Percentiles rank a stretch among this genome's conserved stretches.
Conservation (phyloP, 2,888 invertebrate genomes). For the Conus canariensis region DNA sequence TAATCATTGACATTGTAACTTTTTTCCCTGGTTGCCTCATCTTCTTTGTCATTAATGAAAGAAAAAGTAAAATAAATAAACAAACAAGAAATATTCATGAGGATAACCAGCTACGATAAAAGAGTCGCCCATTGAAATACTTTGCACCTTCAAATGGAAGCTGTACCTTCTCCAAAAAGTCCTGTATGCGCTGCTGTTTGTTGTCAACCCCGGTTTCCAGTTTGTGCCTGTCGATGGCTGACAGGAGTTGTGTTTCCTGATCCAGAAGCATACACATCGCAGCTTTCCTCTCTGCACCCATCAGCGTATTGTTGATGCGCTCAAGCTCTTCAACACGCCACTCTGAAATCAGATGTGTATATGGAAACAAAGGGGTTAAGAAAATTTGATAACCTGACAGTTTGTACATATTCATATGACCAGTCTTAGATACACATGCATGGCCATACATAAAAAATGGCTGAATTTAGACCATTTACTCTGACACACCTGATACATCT, state of each 20-base stretch:
- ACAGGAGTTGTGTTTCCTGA: constrained; percentile 78
- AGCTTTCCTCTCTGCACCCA: constrained; percentile 79
- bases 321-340: constrained; percentile 78
- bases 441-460: not conserved
- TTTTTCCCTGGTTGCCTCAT: too few relatives aligned
- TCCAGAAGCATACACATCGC: constrained; percentile 79
- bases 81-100: too few relatives aligned
- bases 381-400: not conserved
- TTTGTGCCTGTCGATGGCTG: constrained; percentile 78
- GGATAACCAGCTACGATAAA: too few relatives aligned
- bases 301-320: constrained; percentile 74
- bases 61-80: too few relatives aligned
- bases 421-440: not conserved
- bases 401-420: not conserved
- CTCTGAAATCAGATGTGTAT: constrained; percentile 60
- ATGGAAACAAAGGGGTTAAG: constrained; percentile 68
- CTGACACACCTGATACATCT: too few relatives aligned
- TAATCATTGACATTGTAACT: too few relatives aligned
- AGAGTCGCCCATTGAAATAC: too few relatives aligned
- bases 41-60: too few relatives aligned
- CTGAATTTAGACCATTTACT: too few relatives aligned
- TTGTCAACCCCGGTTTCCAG: constrained; percentile 74
- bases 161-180: constrained; percentile 76
- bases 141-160: not conserved
- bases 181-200: constrained; percentile 72